Evolutionary conservation across 2,888 invertebrate genomes (phyloP).

Genomic region (Eurytoma adleriae): DNA sequence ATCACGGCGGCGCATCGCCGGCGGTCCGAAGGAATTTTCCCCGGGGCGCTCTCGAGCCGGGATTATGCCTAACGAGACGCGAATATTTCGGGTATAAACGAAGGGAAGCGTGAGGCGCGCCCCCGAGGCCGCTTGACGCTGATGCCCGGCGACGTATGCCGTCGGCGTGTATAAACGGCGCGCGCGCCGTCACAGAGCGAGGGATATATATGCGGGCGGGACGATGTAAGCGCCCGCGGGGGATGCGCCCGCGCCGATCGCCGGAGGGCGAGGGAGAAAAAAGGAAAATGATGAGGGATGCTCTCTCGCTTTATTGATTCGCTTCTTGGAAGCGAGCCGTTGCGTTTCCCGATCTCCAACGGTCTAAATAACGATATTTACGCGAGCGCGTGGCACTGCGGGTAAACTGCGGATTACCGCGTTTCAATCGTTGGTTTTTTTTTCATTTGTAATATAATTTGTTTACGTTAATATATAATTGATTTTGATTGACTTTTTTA

Average conservation of each 20-base stretch:
- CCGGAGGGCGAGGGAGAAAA: not conserved
- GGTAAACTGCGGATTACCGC: too few relatives aligned
- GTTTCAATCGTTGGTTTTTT: too few relatives aligned
- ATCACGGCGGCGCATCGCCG: too few relatives aligned
- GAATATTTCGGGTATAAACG: slow-evolving; percentile 19
- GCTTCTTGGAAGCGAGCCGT: not conserved
- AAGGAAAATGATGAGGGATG: slow-evolving; percentile 8
- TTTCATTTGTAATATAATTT: too few relatives aligned
- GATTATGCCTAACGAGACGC: slow-evolving; percentile 43
- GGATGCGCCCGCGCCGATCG: not conserved
- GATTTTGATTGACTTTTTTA: too few relatives aligned
- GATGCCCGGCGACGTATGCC: slow-evolving; percentile 45
- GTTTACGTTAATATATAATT: too few relatives aligned
- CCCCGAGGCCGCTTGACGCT: slow-evolving; percentile 36
- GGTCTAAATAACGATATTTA: too few relatives aligned
- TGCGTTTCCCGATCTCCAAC: too few relatives aligned
- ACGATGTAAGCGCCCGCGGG: not conserved
- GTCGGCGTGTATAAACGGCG: slow-evolving; percentile 9
- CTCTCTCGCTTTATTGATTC: slow-evolving; percentile 17
- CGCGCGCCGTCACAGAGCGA: slow-evolving; percentile 23
- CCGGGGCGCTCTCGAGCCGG: not conserved
- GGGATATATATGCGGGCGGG: not conserved
- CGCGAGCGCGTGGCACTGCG: too few relatives aligned
- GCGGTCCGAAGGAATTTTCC: too few relatives aligned
- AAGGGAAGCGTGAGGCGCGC: slow-evolving; percentile 22